phyloP scores from a whole-genome alignment of 1,140 invertebrate species.

The Rhopalosiphum padi region DNA sequence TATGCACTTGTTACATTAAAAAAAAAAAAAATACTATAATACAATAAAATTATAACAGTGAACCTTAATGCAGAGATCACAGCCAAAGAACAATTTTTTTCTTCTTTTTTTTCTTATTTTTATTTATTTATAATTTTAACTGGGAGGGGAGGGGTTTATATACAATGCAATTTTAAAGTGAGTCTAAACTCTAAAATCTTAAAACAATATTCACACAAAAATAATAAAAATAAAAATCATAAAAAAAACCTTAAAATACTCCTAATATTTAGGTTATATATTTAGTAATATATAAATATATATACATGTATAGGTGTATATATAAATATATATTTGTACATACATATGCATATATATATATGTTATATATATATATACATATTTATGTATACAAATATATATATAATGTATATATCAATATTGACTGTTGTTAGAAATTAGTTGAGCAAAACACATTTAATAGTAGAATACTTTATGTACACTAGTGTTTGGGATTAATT shows the following conservation, averaged over 20 bases:
- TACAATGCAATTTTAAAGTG: constrained; percentile 50
- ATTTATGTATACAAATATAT: neutral
- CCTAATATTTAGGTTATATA: constrained; percentile 35
- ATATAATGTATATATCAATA: constrained; percentile 40
- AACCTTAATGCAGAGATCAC: constrained; percentile 58
- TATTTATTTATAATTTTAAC: neutral
- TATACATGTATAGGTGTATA: constrained; percentile 14
- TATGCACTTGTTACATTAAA: constrained; percentile 47
- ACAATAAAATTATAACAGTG: constrained; percentile 58
- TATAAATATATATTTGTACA: neutral
- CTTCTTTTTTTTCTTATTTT: constrained; percentile 30
- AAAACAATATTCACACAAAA: constrained; percentile 53
- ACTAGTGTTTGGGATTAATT: constrained; percentile 47
- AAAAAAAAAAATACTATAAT: constrained; percentile 55
- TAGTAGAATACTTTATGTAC: constrained; percentile 55
- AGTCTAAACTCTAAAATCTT: constrained; percentile 48
- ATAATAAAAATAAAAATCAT: constrained; percentile 37
- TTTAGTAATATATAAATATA: neutral
- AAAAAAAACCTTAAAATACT: constrained; percentile 41
- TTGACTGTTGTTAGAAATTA: constrained; percentile 57
- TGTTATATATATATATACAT: neutral
- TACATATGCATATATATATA: neutral
- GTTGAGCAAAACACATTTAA: constrained; percentile 57
- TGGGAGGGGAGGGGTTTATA: neutral
- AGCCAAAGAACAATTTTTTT: constrained; percentile 52